phyloP scores from a whole-genome alignment of 2,113 vertebrate genomes.

The Dipodomys spectabilis region DNA sequence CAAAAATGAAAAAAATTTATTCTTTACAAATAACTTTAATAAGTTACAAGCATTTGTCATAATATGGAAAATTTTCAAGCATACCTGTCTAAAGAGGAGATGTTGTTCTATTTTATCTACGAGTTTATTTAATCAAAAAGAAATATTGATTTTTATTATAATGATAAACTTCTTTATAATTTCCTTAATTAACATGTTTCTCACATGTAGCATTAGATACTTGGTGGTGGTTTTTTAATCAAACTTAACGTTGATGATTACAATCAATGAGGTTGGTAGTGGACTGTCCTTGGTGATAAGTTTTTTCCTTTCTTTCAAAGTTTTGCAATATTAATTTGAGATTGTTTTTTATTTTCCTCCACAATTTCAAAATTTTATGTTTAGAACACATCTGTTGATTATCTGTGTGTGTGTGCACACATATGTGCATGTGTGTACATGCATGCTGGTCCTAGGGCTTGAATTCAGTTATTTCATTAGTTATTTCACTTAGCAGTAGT shows the following conservation, averaged over 20 bases:
- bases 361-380: neutral
- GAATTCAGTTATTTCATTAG: no score
- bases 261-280: neutral
- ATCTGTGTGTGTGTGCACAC: neutral
- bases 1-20: slow-evolving; percentile 33
- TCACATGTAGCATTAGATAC: neutral
- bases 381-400: neutral
- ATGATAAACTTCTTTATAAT: neutral
- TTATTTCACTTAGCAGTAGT: no score
- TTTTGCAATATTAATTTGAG: neutral
- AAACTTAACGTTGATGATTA: neutral
- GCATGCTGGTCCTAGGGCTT: no score
- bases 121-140: slow-evolving; percentile 52
- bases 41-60: slow-evolving; percentile 23
- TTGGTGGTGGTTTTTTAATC: neutral
- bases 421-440: no score
- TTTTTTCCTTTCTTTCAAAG: neutral
- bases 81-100: neutral
- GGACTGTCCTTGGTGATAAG: neutral
- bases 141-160: slow-evolving; percentile 4
- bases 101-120: neutral
- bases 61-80: slow-evolving; percentile 23
- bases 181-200: neutral
- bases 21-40: neutral
- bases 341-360: slow-evolving; percentile 41